Evolutionary conservation across 53 echinoderm and acorn worm genomes (phyloP).

Genomic region (Arbacia lixula): DNA sequence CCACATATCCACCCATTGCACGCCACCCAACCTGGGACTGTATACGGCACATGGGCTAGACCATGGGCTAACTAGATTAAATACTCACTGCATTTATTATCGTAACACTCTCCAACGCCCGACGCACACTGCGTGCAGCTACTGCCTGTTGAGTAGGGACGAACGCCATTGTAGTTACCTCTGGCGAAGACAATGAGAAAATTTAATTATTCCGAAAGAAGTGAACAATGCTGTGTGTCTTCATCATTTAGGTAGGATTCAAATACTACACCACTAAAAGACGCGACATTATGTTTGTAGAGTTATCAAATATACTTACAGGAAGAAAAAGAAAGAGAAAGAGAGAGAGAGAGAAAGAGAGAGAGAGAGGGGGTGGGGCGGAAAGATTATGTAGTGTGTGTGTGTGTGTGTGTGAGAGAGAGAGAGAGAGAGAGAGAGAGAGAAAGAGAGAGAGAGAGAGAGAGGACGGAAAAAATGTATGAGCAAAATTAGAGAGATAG

Average conservation of each 20-base stretch:
- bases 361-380: background rate
- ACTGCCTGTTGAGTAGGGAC: slow-evolving; percentile 69
- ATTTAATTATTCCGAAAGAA: background rate
- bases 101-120: slow-evolving; percentile 88
- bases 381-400: background rate
- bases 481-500: background rate
- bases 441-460: background rate
- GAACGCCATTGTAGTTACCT: slow-evolving; percentile 74
- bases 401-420: background rate
- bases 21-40: no score
- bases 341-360: background rate
- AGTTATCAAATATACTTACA: no score
- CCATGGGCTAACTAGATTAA: background rate
- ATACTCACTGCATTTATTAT: slow-evolving; percentile 89
- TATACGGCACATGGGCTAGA: no score
- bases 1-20: no score
- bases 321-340: background rate
- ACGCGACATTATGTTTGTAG: no score
- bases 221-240: background rate
- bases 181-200: slow-evolving; percentile 36
- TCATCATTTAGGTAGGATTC: background rate
- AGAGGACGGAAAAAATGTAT: background rate
- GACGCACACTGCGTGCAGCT: slow-evolving; percentile 85
- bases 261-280: no score
- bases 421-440: background rate